A percentile compares a stretch with the other conserved stretches of the same genome.
Conservation (phyloP, 2,888 invertebrate species). For the Chloroclysta siterata region DNA sequence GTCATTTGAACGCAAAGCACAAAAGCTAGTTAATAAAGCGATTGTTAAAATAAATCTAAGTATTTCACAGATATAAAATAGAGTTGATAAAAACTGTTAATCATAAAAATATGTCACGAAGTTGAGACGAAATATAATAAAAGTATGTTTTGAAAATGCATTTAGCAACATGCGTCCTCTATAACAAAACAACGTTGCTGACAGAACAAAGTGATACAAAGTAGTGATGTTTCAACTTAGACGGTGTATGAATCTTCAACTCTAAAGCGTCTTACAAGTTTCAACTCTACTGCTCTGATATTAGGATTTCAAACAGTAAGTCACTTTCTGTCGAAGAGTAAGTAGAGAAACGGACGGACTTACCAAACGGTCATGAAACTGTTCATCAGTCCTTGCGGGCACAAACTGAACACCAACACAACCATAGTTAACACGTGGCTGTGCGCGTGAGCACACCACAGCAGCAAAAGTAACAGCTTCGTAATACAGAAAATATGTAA, state of each 20-base stretch:
- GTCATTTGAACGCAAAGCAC: background rate
- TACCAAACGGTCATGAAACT: conserved; percentile 95
- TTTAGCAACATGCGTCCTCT: background rate
- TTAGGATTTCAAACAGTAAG: conserved; percentile 27
- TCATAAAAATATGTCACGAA: background rate
- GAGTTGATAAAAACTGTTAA: background rate
- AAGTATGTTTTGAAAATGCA: background rate
- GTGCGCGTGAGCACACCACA: conserved; percentile 62
- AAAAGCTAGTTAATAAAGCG: conserved; percentile 11
- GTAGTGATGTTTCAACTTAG: conserved; percentile 1
- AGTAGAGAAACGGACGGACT: conserved; percentile 77
- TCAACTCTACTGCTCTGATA: conserved; percentile 20
- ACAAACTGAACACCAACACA: conserved; percentile 90
- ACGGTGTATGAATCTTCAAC: conserved; percentile 18
- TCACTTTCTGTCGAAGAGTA: conserved; percentile 23
- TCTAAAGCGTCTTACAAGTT: conserved; percentile 24
- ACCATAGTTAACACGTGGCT: conserved; percentile 68
- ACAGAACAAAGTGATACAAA: conserved; percentile 7
- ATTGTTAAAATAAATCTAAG: background rate
- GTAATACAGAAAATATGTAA: background rate
- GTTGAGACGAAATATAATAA: background rate
- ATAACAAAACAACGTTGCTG: conserved; percentile 3
- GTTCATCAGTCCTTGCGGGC: conserved; percentile 95
- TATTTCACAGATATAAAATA: background rate
- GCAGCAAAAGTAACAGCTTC: conserved; percentile 64